Conservation (phyloP, 2,888 invertebrate genomes). For the Polymixis lichenea region DNA sequence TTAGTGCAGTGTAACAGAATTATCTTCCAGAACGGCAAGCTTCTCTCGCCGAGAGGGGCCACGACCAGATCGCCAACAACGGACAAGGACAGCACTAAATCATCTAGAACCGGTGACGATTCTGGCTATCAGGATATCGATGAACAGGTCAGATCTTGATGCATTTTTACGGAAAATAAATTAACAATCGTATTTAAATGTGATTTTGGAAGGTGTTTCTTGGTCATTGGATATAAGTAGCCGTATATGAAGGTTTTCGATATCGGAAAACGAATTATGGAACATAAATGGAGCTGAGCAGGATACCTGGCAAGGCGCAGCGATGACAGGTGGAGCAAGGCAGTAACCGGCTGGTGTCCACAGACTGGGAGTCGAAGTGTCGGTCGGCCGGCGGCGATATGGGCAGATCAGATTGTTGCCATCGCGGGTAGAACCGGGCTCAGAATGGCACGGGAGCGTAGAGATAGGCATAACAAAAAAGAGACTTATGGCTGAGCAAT, state of each 20-base stretch:
- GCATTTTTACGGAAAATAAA: background rate
- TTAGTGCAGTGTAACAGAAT: conserved; percentile 28
- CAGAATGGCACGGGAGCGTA: too few species aligned
- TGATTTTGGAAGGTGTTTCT: background rate
- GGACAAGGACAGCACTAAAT: conserved; percentile 34
- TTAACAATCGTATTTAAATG: background rate
- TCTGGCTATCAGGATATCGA: conserved; percentile 78
- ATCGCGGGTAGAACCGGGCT: too few species aligned
- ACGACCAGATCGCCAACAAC: background rate
- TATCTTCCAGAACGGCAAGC: conserved; percentile 3
- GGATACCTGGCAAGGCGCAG: background rate
- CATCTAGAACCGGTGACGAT: conserved; percentile 73
- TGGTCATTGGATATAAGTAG: background rate
- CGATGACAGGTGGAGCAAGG: background rate
- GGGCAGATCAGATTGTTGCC: background rate
- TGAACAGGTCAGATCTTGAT: conserved; percentile 64
- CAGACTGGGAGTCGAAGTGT: background rate
- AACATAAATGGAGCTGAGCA: background rate
- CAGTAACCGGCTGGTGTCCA: background rate
- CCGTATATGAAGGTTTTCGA: background rate
- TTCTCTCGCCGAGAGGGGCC: background rate
- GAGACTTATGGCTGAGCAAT: too few species aligned
- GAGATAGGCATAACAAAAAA: too few species aligned
- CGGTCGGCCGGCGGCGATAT: background rate
- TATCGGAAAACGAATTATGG: background rate